Conservation (phyloP, 2,113 vertebrate species). For the Globicephala melas region DNA sequence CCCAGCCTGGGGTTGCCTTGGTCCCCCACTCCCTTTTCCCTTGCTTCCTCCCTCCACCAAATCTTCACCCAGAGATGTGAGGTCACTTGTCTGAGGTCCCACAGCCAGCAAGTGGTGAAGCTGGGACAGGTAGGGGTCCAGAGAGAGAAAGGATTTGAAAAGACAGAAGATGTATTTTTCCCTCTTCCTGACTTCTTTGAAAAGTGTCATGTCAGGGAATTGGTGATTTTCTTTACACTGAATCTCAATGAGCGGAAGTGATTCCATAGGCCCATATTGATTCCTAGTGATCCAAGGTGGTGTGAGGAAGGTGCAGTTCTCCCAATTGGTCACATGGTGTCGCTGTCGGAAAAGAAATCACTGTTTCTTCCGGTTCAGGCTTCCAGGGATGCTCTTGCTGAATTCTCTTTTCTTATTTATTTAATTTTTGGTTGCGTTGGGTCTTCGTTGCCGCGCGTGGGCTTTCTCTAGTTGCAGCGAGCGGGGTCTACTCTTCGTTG, state of each 20-base stretch:
- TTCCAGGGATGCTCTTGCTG: accelerated
- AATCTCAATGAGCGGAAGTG: not conserved
- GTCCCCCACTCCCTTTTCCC: not conserved
- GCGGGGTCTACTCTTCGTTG: too few relatives aligned
- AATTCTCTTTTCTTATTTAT: not conserved
- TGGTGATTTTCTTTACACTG: not conserved
- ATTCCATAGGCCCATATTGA: accelerated
- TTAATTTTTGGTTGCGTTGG: too few relatives aligned
- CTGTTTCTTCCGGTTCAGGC: accelerated
- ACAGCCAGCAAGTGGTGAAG: not conserved
- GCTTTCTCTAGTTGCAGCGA: too few relatives aligned
- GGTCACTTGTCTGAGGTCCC: not conserved
- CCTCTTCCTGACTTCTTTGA: not conserved
- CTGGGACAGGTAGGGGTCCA: not conserved
- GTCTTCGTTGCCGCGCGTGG: too few relatives aligned
- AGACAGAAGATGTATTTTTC: not conserved
- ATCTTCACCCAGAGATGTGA: not conserved
- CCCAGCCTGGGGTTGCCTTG: too few relatives aligned
- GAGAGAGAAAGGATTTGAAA: not conserved
- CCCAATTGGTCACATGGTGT: accelerated
- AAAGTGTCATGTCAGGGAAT: not conserved
- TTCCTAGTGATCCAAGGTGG: accelerated
- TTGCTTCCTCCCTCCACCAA: not conserved
- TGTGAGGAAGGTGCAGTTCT: not conserved
- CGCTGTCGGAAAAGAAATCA: not conserved